Conservation (phyloP, 2,797 vertebrate species). For the Momotus momota region DNA sequence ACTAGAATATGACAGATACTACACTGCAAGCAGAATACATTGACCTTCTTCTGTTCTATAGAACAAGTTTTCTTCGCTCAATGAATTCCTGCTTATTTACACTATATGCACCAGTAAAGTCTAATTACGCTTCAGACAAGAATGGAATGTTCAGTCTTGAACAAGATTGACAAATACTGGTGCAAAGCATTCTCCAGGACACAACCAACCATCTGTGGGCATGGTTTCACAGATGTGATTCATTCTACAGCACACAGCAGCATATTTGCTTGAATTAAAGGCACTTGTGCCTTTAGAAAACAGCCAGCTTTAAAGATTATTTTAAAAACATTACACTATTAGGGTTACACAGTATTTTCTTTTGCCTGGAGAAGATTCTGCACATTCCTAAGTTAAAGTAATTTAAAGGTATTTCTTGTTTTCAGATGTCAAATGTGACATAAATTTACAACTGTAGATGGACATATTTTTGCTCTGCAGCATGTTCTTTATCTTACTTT, state of each 20-base stretch:
- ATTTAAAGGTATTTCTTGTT: neutral
- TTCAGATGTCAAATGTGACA: neutral
- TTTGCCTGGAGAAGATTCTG: neutral
- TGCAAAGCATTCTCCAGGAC: neutral
- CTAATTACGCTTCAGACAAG: neutral
- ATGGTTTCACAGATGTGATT: neutral
- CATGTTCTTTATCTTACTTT: neutral
- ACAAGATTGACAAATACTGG: neutral
- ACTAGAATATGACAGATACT: neutral
- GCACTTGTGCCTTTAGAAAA: neutral
- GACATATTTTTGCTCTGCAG: neutral
- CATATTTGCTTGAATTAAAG: neutral
- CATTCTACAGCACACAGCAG: neutral
- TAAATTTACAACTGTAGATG: fast-evolving
- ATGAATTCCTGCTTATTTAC: neutral
- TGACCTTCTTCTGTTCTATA: neutral
- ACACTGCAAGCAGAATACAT: neutral
- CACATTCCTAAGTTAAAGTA: neutral
- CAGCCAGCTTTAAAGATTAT: neutral
- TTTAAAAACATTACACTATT: neutral
- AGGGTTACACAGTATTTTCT: neutral
- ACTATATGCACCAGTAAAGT: neutral
- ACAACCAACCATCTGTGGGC: neutral
- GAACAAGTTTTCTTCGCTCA: neutral
- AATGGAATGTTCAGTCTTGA: neutral